Evolutionary conservation across 2,888 invertebrate genomes (phyloP), one percentile per base, ranked within the genome.

Genomic region (Drosophila anomalata): DNA sequence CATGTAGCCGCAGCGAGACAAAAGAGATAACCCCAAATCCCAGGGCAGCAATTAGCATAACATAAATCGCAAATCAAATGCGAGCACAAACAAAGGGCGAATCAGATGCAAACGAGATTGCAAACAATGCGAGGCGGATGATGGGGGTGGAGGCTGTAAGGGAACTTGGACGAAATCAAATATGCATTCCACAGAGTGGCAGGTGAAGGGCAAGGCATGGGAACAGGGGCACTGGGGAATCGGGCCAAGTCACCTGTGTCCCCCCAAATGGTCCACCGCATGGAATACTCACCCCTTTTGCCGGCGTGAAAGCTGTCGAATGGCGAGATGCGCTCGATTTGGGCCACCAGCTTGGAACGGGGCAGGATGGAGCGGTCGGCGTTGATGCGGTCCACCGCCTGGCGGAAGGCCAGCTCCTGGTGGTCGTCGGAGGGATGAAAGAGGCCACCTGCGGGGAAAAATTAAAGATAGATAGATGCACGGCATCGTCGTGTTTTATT

Each of bases 301-400:
- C 97, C 97, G 54, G 98, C 97, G 91, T 97, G 97, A 90, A 98
- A 98, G 91, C 97, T 98, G 92, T 98, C 98, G 89, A 97, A 96
- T 0, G 97, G 96, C 52, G 96, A 96, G 89, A 98, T 96, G 84
- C 95, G 95, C 92, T 97, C 97, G 68, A 98, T 96, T 93, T 97
- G 97, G 31, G 96, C 97, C 69, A 96, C 94, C 57, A 98, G 93
- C 89, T 96, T 95, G n/a, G 97, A 97, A 88, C 97, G 93, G 26
- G 96, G 96, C 86, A 97, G 92, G 83, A 97, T 95, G 56, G 95
- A 94, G 73, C 96, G 93, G 91, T 97, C 97, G 36, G 95, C 94
- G 92, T 97, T 98, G 89, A 97, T 97, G 90, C 96, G 94, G 89
- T 97, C 97, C 58, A 98, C 97, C 1, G 98, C 98, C 92, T 97